Base-by-base conservation (phyloP, 1,140 invertebrate genomes). In the Tachypleus tridentatus region DNA sequence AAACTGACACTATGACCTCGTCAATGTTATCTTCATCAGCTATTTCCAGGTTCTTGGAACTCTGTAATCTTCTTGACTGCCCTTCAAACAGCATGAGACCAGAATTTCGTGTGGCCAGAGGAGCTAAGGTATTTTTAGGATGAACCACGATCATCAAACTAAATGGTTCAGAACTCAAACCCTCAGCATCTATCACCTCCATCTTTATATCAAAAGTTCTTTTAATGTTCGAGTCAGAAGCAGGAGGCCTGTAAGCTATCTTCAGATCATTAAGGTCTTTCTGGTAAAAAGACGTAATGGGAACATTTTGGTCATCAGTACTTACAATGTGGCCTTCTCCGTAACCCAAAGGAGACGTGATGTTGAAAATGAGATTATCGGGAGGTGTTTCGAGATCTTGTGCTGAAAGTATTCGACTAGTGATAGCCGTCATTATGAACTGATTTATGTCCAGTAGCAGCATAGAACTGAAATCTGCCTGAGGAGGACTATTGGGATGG, bases 231-330 rank as follows among this genome's bases (percentile, higher is more conserved):
- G 78, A 75, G 67, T 78, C 74, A 49, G 67, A 68, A 11, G 68
- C 69, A 4, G 78, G 78, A 9, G 79, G 78, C 64, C 76, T 76
- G 64, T 79, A 80, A 3, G 77, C 79, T 52, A 80, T 80, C 69
- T 78, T 80, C 57, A 79, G 68, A 61, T 77, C 75, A 63, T 73
- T 67, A 5, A 80, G 70, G 67, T 80, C 79, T 61, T 73, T 71
- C 66, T 80, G 79, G 57, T 74, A 76, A 69, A 80, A 80, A 5
- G 76, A 76, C 47, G 64, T 72, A 51, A 80, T 71, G 57, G 75
- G 74, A 51, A 74, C 63, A 59, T 76, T 73, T 47, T 73, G 72
- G 64, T 79, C 77, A 68, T 80, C 77, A 29, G 78, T 79, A 61
- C 75, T 76, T 7, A 80, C 76, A 52, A 80, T 74, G 48, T 72